Conservation (phyloP, 2,797 vertebrate genomes). For the Clarias platycephalus region DNA sequence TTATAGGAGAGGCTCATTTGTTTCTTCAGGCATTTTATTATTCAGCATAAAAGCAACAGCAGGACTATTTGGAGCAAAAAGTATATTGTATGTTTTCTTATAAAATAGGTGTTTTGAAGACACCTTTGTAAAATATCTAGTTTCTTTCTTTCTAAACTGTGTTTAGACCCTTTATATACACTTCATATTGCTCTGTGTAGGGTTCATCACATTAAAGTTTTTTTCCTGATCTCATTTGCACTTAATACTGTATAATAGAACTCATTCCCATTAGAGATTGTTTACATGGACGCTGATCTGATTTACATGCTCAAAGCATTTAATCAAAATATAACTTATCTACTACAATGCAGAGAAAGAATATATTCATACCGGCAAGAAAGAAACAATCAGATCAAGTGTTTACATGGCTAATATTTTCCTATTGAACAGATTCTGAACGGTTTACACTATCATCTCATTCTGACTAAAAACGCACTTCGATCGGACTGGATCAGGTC, state of each 20-base stretch:
- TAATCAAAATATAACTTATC: too few species aligned
- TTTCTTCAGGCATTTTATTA: slow-evolving; percentile 1
- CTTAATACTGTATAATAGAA: neutral
- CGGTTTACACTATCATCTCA: too few species aligned
- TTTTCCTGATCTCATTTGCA: neutral
- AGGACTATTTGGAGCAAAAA: neutral
- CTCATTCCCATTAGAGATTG: too few species aligned
- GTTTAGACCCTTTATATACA: neutral
- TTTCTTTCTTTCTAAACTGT: neutral
- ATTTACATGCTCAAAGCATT: too few species aligned
- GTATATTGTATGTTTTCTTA: neutral
- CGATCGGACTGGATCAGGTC: too few species aligned
- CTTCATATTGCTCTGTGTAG: neutral
- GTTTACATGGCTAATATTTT: too few species aligned
- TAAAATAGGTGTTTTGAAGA: neutral
- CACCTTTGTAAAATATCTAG: neutral
- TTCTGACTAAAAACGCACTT: too few species aligned
- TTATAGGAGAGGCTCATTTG: neutral
- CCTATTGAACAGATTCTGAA: too few species aligned
- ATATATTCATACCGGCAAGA: too few species aligned
- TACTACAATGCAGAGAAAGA: too few species aligned
- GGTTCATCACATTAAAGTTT: neutral
- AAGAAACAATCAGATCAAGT: too few species aligned
- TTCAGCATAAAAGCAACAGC: neutral
- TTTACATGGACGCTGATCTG: too few species aligned